Evolutionary conservation across 2,888 invertebrate species (phyloP), one percentile per base, ranked within the genome.

Genomic region (Melieria crassipennis): DNA sequence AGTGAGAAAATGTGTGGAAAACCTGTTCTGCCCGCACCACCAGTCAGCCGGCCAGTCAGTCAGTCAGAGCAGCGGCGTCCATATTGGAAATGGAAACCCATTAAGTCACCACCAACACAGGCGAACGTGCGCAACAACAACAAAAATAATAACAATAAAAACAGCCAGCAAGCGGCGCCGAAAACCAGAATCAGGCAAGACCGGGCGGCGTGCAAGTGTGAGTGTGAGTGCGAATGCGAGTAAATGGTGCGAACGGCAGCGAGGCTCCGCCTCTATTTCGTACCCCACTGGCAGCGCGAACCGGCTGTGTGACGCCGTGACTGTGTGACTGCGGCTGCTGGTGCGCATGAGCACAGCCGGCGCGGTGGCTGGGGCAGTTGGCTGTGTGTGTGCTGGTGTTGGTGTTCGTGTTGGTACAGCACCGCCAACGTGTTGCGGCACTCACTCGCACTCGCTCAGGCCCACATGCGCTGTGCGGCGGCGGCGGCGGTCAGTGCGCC

Each of bases 191-290:
- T 3, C 30, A 30, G 30, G 30, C 30, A 30, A 30, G 30, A 30
- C 30, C 30, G 30, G 30, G 30, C 30, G 30, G 30, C 3, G 30
- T 30, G 30, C 30, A 30, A 30, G 30, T 30, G 30, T 30, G 30
- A 30, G 30, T 30, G 30, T 30, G 30, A 30, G 30, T 30, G 2
- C 30, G 30, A 30, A 30, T 30, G 56, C 30, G 30, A 72, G 65
- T 66, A 74, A 76, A 76, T 76, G 75, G 76, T 75, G 75, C 74
- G 75, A 75, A 73, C 73, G 75, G 47, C 68, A 74, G 30, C 61
- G 74, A 67, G 75, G 76, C 81, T 79, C 81, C 81, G 81, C 81
- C 81, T 74, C 65, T 78, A 56, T 73, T 77, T 76, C 72, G 70
- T 73, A 48, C 76, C 69, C 71, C 47, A 10, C 10, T 58, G 16